Base-by-base conservation (phyloP, 2,113 vertebrate species). In the Cephalopholis sonnerati region DNA sequence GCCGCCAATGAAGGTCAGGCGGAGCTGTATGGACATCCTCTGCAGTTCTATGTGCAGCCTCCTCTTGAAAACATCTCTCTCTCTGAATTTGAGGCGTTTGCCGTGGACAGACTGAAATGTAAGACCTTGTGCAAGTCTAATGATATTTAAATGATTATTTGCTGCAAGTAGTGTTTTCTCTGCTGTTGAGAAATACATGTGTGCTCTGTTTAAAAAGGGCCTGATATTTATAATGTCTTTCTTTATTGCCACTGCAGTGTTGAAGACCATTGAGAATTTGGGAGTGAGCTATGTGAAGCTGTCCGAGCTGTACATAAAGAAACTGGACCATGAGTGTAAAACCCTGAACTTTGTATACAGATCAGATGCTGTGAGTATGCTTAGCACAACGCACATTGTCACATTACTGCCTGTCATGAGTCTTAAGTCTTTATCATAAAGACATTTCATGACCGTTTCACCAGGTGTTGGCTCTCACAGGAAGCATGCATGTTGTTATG, bases 31-130 rank as follows among this genome's bases (percentile, higher is more conserved):
- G 96, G 94, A 11, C 96, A 96, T 68, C 95, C 95, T 51, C 91
- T 99, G 79, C 98, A 99, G 93, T 97, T 99, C 76, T 99, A 99
- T 20, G 91, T 95, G 46, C 95, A 97, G 51, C 97, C 98, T 2
- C 98, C 98, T 2, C 93, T 94, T 22, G 98, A 99, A 88, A 97
- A 93, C 89, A 94, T 99, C 74, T 96, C 98, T 3, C 94, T 99
- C 46, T 50, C 54, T 3, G 97, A 99, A 89, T 99, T 99, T 85
- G 98, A 99, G 92, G 95, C 77, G 20, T 95, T 99, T 41, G 98
- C 98, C 12, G 41, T 98, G 6, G 98, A 99, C 11, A 96, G 98
- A 87, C 84, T 99, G 76, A 98, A 92, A 93, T 85, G 98, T 99
- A 91, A 97, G 97, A 51, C 5, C n/a, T 18, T 4, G 15, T 20